Evolutionary conservation across 2,888 invertebrate species (phyloP).

Genomic region (Schrankia costaestrigalis): DNA sequence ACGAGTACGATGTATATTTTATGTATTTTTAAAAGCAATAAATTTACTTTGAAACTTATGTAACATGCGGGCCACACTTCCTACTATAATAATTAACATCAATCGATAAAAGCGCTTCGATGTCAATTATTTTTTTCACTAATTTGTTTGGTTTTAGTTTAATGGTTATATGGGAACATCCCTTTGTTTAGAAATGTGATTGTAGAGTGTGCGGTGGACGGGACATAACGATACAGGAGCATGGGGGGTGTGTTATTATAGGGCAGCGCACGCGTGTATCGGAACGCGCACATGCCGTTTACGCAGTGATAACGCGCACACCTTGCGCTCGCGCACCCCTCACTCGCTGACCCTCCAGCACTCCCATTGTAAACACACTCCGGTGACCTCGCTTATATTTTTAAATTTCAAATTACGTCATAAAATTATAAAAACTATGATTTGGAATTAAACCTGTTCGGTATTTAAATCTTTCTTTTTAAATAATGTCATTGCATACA

Average conservation of each 20-base stretch:
- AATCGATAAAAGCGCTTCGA: conserved; percentile 48
- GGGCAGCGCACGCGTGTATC: conserved; percentile 59
- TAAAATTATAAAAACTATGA: conserved; percentile 19
- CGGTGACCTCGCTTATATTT: conserved; percentile 24
- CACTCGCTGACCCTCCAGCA: conserved; percentile 61
- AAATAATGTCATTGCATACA: conserved; percentile 15
- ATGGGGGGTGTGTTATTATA: conserved; percentile 39
- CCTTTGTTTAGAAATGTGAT: conserved; percentile 59
- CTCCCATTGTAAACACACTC: conserved; percentile 42
- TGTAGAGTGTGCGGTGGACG: conserved; percentile 47
- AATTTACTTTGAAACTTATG: conserved; percentile 28
- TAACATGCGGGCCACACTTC: conserved; percentile 59
- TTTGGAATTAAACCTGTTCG: conserved; percentile 25
- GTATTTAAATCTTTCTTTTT: conserved; percentile 10
- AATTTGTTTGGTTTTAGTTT: conserved; percentile 38
- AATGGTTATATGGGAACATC: conserved; percentile 42
- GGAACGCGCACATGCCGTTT: conserved; percentile 72
- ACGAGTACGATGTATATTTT: neutral
- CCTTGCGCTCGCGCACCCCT: conserved; percentile 71
- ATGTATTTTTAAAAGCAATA: conserved; percentile 19
- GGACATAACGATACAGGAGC: conserved; percentile 39
- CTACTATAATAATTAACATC: conserved; percentile 49
- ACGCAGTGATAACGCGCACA: conserved; percentile 74
- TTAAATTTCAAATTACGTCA: conserved; percentile 27
- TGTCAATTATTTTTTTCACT: conserved; percentile 36